phyloP scores from a whole-genome alignment of 2,888 invertebrate species.

The Melinopterus prodromus region DNA sequence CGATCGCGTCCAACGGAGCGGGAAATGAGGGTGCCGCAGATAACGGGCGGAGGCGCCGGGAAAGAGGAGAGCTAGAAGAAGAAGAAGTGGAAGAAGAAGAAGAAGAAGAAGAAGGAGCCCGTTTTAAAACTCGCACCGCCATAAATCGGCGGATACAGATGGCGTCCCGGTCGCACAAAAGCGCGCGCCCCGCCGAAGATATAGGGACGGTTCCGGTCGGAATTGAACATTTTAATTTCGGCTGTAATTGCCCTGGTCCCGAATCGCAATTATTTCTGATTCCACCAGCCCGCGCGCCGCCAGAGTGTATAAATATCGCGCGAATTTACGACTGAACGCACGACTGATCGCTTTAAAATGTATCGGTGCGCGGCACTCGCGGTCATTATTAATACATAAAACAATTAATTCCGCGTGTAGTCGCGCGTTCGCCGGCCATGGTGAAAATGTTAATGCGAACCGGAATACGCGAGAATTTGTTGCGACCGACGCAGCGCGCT shows the following conservation, averaged over 20 bases:
- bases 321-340: background rate
- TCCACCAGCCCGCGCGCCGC: background rate
- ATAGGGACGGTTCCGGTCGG: constrained; percentile 4
- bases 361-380: background rate
- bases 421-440: background rate
- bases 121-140: constrained; percentile 57
- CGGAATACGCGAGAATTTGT: constrained; percentile 4
- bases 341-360: constrained; percentile 4
- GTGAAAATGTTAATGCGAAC: background rate
- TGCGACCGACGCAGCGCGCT: background rate
- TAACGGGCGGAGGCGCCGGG: constrained; percentile 43
- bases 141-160: constrained; percentile 60
- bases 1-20: constrained; percentile 60
- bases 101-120: constrained; percentile 52
- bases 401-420: background rate
- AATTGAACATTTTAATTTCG: constrained; percentile 4
- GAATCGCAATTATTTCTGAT: constrained; percentile 4
- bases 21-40: constrained; percentile 60
- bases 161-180: constrained; percentile 57
- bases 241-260: constrained; percentile 4
- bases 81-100: constrained; percentile 39
- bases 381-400: constrained; percentile 4
- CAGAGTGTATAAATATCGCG: background rate
- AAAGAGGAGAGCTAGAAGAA: constrained; percentile 20
- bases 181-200: constrained; percentile 53